These are phyloP conservation scores for Rhombomys opimus DNA, from an alignment of 2,113 vertebrate genomes.

Conservation along the genomic window DNA sequence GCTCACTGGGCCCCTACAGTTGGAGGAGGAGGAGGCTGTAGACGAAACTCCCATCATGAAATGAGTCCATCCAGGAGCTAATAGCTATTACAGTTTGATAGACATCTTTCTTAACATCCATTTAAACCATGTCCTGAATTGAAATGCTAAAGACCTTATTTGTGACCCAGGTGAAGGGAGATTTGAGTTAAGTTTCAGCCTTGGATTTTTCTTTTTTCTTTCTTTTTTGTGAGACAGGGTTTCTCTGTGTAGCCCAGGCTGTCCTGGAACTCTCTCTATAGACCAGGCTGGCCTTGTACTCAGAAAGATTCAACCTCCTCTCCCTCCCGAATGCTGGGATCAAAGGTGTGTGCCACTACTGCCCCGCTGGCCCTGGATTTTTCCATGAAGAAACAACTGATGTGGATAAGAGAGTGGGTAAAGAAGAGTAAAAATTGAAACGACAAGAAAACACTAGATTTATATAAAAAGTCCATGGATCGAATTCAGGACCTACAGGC, in stretches of 20 bases:
- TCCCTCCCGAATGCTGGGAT: no score
- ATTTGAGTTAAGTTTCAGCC: slow-evolving; percentile 44
- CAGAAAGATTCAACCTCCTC: no score
- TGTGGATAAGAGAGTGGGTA: not conserved
- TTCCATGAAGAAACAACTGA: slow-evolving; percentile 1
- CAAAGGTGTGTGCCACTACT: no score
- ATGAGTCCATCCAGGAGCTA: slow-evolving; percentile 13
- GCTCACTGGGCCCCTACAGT: slow-evolving; percentile 54
- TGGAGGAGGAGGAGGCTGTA: slow-evolving; percentile 35
- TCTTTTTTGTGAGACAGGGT: no score
- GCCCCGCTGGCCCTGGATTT: not conserved
- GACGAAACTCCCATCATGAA: slow-evolving; percentile 34
- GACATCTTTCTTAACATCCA: not conserved
- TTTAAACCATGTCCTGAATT: not conserved
- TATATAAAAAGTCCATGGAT: not conserved
- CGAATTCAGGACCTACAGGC: not conserved
- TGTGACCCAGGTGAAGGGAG: slow-evolving; percentile 39
- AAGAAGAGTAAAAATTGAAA: slow-evolving; percentile 16
- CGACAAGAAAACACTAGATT: slow-evolving; percentile 30
- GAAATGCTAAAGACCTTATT: slow-evolving; percentile 43
- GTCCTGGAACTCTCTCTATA: no score
- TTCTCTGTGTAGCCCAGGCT: no score
- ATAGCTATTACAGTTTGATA: slow-evolving; percentile 26
- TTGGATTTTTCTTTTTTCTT: not conserved
- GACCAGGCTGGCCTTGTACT: no score